Evolutionary conservation across 2,888 invertebrate species (phyloP), one percentile per base, ranked within the genome.

Genomic region (Chesias legatella): DNA sequence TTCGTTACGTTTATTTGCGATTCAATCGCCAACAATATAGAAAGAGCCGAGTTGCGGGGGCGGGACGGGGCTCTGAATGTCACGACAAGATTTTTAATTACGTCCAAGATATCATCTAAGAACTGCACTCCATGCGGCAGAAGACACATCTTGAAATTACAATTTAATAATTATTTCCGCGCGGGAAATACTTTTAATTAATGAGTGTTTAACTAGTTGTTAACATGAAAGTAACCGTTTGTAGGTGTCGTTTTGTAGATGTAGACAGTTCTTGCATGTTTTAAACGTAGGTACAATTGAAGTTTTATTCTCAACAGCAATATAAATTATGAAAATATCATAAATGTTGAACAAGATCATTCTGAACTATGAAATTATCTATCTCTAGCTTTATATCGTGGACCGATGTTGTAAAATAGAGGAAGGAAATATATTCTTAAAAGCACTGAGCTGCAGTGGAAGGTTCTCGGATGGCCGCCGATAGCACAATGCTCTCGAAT

Each of bases 21-120:
- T 88, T 84, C 84, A 84, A 88, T 86, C 85, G 85, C 75, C 75
- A 84, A 77, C 80, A 85, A 82, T 86, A 86, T 86, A 85, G 82
- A 77, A 78, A 76, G 71, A 82, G 77, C 69, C 67, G 67, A 68
- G 77, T 75, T 76, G 84, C 78, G 84, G 84, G 72, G 86, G 85
- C 77, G 83, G 80, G 82, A 75, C 68, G 74, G 72, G 73, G 66
- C 75, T 76, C 82, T 82, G 85, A 88, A 86, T 88, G 88, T 88
- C 88, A 88, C 88, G 88, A 88, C 86, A 88, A 85, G 73, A 88
- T 88, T 88, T 88, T 88, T 88, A 88, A 88, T 88, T 88, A 88
- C 85, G 80, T 76, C 70, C 58, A 60, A 80, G 88, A 88, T 88
- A 88, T 85, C 79, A 88, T 88, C 88, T 85, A 77, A 79, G 76